Percentiles rank a stretch among this genome's conserved stretches.
phyloP scores from a whole-genome alignment of 2,113 vertebrate species.

The Herpetotheres cachinnans region DNA sequence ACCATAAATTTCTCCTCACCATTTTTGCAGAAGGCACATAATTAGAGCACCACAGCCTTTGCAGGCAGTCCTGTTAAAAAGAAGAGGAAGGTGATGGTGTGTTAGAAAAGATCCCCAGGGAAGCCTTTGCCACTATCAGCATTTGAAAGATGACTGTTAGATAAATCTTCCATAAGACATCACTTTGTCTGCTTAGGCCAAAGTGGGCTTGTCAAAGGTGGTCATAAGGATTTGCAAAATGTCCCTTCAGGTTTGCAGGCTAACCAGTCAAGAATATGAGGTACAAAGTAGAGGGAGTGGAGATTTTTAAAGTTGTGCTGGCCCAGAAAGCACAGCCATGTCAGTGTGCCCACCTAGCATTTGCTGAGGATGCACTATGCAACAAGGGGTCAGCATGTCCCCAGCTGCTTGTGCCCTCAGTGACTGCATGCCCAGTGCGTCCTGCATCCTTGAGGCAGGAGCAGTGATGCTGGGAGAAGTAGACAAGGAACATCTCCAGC shows the following conservation, averaged over 20 bases:
- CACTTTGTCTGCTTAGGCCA: neutral
- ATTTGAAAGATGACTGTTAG: neutral
- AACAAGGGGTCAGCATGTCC: neutral
- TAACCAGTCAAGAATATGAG: neutral
- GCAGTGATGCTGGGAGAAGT: neutral
- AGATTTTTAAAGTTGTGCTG: neutral
- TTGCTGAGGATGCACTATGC: neutral
- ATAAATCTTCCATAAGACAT: conserved; percentile 17
- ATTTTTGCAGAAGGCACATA: neutral
- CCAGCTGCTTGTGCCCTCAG: neutral
- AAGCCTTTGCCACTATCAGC: neutral
- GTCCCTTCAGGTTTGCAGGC: neutral
- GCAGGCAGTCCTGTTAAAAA: neutral
- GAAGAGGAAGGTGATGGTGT: neutral
- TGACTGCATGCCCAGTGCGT: neutral
- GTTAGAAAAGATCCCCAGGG: neutral
- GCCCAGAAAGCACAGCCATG: neutral
- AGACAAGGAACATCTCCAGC: neutral
- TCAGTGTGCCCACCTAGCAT: fast-evolving
- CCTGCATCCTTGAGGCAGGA: neutral
- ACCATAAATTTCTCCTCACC: neutral
- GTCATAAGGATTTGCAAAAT: neutral
- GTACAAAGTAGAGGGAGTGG: neutral
- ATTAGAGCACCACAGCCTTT: neutral
- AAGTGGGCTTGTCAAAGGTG: neutral